These are phyloP conservation scores for Sebastes nivosus DNA, from an alignment of 2,797 vertebrate genomes.

Conservation along the genomic window DNA sequence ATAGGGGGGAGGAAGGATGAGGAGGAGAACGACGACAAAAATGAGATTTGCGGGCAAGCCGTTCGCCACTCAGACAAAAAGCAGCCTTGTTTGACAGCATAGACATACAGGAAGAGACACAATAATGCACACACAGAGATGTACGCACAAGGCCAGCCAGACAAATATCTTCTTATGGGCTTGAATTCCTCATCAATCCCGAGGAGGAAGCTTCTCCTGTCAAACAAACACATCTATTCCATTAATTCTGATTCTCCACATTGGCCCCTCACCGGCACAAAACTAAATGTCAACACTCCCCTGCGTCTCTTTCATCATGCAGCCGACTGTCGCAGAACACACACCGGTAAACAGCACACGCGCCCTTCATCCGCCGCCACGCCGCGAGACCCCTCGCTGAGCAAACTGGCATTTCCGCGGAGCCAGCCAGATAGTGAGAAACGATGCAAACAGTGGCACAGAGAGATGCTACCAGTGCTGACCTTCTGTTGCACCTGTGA, in stretches of 20 bases:
- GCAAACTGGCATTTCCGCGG: constrained; percentile 65
- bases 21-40: constrained; percentile 26
- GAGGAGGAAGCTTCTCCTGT: constrained; percentile 17
- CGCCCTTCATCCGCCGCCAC: constrained; percentile 54
- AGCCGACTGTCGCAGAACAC: constrained; percentile 51
- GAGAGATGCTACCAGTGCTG: constrained; percentile 38
- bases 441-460: constrained; percentile 41
- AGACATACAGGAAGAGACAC: constrained; percentile 7
- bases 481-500: constrained; percentile 39
- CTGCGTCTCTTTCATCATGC: constrained; percentile 63
- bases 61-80: constrained; percentile 11
- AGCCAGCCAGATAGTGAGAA: constrained; percentile 43
- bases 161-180: constrained; percentile 19
- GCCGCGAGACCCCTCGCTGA: constrained; percentile 38
- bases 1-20: background rate
- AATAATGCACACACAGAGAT: background rate
- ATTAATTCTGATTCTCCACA: constrained; percentile 50
- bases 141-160: background rate
- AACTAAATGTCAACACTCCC: constrained; percentile 71
- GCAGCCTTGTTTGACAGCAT: background rate
- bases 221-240: constrained; percentile 49
- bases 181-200: constrained; percentile 38
- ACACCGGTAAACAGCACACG: constrained; percentile 56
- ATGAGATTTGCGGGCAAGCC: constrained; percentile 36
- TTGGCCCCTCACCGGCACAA: constrained; percentile 28